Conservation (phyloP, 2,113 vertebrate genomes). For the Xenopus laevis region DNA sequence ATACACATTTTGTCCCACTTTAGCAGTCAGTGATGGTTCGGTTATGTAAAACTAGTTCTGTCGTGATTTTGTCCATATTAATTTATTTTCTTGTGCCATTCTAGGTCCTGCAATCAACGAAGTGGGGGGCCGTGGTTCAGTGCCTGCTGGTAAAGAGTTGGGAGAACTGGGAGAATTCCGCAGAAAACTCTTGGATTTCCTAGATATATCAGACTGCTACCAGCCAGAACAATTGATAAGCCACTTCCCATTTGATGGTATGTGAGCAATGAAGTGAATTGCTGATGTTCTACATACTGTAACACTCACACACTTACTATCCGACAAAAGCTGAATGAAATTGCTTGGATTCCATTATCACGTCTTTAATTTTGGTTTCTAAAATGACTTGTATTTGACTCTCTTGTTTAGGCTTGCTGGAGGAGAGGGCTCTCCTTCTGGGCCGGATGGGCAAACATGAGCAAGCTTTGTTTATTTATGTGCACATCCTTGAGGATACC, state of each 20-base stretch:
- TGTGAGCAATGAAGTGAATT: conserved; percentile 43
- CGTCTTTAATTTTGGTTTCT: no score
- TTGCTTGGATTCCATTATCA: no score
- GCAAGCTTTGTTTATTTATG: conserved; percentile 96
- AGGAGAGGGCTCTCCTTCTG: conserved; percentile 89
- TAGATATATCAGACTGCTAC: conserved; percentile 84
- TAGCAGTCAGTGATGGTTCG: no score
- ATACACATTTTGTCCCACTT: no score
- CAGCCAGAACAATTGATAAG: conserved; percentile 89
- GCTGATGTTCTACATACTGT: no score
- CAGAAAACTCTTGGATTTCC: conserved; percentile 81
- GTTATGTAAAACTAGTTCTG: no score
- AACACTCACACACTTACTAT: no score
- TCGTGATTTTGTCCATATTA: no score
- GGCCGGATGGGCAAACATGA: conserved; percentile 97
- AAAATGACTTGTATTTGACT: neutral
- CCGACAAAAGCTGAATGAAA: no score
- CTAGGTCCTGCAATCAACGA: conserved; percentile 1
- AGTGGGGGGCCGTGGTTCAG: conserved; percentile 34
- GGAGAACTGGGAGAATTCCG: conserved; percentile 86
- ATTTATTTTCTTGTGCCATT: neutral
- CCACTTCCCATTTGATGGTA: conserved; percentile 96
- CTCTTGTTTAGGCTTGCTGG: conserved; percentile 75
- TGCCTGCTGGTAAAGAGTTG: conserved; percentile 83
- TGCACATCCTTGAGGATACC: conserved; percentile 88